A percentile compares a stretch with the other conserved stretches of the same genome.
Evolutionary conservation across 2,797 vertebrate genomes (phyloP).

Genomic region (Carduelis carduelis): DNA sequence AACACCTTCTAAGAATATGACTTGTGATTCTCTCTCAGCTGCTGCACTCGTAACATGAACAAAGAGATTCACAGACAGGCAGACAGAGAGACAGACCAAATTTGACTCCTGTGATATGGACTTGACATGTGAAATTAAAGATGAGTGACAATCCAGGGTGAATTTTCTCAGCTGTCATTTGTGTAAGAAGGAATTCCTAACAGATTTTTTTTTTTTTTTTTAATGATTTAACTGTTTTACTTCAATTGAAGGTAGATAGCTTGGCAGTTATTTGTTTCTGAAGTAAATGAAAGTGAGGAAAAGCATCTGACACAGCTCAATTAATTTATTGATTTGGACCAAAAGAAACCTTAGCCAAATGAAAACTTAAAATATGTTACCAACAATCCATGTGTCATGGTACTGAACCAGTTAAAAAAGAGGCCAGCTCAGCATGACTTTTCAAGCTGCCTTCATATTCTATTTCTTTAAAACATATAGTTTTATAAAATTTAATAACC

Average conservation of each 20-base stretch:
- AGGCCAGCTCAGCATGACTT: not conserved
- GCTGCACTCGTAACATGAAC: fast-evolving
- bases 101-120: not conserved
- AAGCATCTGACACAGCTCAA: not conserved
- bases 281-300: not conserved
- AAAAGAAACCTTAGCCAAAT: not conserved
- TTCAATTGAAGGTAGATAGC: not conserved
- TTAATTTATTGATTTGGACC: not conserved
- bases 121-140: not conserved
- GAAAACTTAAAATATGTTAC: not conserved
- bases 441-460: not conserved
- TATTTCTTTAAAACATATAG: not conserved
- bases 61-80: not conserved
- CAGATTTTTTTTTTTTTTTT: too few relatives aligned
- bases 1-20: not conserved
- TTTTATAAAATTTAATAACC: slow-evolving; percentile 23
- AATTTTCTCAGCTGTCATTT: not conserved
- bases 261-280: not conserved
- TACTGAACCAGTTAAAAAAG: slow-evolving; percentile 6
- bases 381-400: not conserved
- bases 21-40: not conserved
- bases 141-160: not conserved
- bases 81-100: not conserved
- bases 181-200: not conserved
- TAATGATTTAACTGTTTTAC: not conserved